These are phyloP conservation scores for Mareca penelope DNA, from an alignment of 2,797 vertebrate species.

Conservation along the genomic window DNA sequence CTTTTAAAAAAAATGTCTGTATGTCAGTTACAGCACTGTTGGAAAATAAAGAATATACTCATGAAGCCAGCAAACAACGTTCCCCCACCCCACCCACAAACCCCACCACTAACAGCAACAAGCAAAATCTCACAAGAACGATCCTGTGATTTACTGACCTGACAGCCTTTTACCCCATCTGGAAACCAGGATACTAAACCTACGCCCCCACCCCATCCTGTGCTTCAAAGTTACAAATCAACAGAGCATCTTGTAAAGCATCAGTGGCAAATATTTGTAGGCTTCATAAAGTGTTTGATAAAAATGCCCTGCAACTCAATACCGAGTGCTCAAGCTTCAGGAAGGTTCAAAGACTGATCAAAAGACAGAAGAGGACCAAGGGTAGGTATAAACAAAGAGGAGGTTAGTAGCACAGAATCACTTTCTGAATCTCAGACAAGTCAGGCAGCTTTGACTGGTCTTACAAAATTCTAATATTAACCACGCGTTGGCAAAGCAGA, in stretches of 20 bases:
- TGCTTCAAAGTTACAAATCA: background rate
- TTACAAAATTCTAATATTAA: background rate
- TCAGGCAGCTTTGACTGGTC: background rate
- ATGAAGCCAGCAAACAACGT: background rate
- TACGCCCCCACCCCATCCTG: too few species aligned
- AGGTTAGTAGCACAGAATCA: background rate
- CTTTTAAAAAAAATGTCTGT: background rate
- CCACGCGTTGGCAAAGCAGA: background rate
- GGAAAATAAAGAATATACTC: too few species aligned
- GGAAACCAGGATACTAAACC: background rate
- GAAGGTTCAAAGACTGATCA: background rate
- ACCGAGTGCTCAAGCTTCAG: background rate
- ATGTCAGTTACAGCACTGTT: background rate
- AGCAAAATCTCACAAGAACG: too few species aligned
- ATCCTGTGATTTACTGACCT: background rate
- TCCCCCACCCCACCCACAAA: too few species aligned
- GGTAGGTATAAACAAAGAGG: fast-evolving
- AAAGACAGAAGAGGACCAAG: background rate
- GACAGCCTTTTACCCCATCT: background rate
- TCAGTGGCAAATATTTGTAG: background rate
- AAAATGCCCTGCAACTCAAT: background rate
- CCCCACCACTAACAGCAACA: too few species aligned
- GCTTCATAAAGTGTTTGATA: background rate
- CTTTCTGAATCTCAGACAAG: background rate
- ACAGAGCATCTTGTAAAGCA: background rate